These are phyloP conservation scores for Acropora yongei DNA, from an alignment of 64 coral and sea anemone species.

Conservation along the genomic window DNA sequence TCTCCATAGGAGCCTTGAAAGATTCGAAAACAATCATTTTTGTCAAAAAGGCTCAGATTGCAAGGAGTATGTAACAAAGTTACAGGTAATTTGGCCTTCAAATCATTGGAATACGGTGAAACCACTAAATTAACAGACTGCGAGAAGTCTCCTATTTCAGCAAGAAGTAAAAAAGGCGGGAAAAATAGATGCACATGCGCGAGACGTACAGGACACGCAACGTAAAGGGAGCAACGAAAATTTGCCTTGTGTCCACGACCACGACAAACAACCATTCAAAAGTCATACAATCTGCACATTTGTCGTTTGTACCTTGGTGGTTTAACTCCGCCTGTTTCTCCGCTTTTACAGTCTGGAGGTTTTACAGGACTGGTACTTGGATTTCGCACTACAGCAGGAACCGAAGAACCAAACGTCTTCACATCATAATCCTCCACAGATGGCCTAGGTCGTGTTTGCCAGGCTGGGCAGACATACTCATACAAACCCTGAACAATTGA, in stretches of 20 bases:
- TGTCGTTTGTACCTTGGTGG: constrained; percentile 21
- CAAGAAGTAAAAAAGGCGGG: too few relatives aligned
- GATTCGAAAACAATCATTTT: too few relatives aligned
- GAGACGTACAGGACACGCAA: too few relatives aligned
- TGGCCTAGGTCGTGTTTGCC: constrained; percentile 77
- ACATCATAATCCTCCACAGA: constrained; percentile 84
- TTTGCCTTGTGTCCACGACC: too few relatives aligned
- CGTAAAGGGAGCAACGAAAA: too few relatives aligned
- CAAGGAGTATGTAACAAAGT: too few relatives aligned
- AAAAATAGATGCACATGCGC: too few relatives aligned
- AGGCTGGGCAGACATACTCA: constrained; percentile 90
- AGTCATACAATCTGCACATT: not conserved
- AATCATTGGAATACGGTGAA: not conserved
- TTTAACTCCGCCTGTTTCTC: constrained; percentile 33
- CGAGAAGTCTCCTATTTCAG: too few relatives aligned
- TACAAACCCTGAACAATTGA: constrained; percentile 74
- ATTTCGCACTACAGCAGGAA: constrained; percentile 78
- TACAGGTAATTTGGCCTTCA: too few relatives aligned
- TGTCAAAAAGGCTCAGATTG: too few relatives aligned
- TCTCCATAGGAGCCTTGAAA: too few relatives aligned
- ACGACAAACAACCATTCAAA: too few relatives aligned
- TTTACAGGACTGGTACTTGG: constrained; percentile 85
- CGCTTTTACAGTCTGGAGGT: constrained; percentile 21
- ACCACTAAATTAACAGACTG: not conserved
- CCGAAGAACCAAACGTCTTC: constrained; percentile 84